Conservation (phyloP, 2,797 vertebrate genomes). For the Geotria australis region DNA sequence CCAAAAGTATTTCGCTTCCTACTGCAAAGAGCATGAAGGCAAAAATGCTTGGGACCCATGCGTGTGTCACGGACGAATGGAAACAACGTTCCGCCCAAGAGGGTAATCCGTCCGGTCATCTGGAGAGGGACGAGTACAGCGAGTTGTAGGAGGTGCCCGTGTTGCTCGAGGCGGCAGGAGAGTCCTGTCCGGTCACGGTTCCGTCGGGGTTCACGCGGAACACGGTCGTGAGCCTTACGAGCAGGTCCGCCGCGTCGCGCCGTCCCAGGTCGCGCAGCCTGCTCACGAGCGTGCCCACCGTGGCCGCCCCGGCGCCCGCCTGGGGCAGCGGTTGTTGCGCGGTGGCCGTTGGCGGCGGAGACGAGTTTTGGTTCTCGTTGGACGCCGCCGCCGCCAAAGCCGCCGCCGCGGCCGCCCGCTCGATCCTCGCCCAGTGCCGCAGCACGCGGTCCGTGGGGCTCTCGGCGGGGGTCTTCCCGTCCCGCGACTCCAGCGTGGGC, state of each 20-base stretch:
- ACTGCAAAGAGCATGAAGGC: too few species aligned
- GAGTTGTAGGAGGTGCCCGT: conserved; percentile 85
- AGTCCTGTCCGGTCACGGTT: conserved; percentile 19
- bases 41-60: too few species aligned
- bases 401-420: background rate
- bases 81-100: too few species aligned
- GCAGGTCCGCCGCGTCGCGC: conserved; percentile 67
- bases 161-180: conserved; percentile 51
- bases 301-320: conserved; percentile 23
- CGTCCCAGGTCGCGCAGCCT: conserved; percentile 75
- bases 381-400: too few species aligned
- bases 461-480: conserved; percentile 16
- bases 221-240: conserved; percentile 52
- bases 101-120: conserved; percentile 11
- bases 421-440: conserved; percentile 35
- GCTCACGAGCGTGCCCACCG: conserved; percentile 46
- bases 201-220: conserved; percentile 54
- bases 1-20: too few species aligned
- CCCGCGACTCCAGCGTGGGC: conserved; percentile 44
- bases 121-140: conserved; percentile 81
- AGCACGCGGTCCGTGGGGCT: conserved; percentile 68
- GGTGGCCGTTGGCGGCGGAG: too few species aligned
- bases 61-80: too few species aligned
- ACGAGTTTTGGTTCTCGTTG: too few species aligned
- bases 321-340: background rate